Base-by-base conservation (phyloP, 2,888 invertebrate species). In the Chironomus riparius region DNA sequence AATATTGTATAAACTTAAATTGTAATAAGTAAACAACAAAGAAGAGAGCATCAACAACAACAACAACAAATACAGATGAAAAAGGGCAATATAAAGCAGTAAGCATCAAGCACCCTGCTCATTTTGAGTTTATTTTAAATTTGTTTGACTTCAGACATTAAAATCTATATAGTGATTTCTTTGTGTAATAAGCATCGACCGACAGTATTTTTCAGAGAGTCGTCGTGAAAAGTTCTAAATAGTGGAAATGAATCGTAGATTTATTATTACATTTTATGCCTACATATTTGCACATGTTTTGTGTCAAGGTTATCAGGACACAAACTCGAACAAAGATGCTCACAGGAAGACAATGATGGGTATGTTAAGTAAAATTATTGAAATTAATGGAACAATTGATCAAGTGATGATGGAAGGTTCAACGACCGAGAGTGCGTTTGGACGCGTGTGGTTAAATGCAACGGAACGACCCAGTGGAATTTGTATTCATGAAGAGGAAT, bases 131-230 rank as follows among this genome's bases (percentile, higher is more conserved):
- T 65, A 24, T 21, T 65, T 65, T 65, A 65, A 38, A 65, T 65
- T 65, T 65, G 65, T 24, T 21, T 13, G 24, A n/a, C n/a, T 22
- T 21, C 65, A 72, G 21, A 56, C n/a, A 21, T 6, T 24, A 24
- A 24, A 24, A n/a, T n/a, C n/a, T 24, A 2, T 72, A 15, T 28
- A 62, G n/a, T 71, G 21, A 71, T 28, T 72, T 72, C 24, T 15
- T 68, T 68, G 61, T 22, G 18, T 28, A 50, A 38, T 72, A 38
- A 72, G 22, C 74, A 68, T 24, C 15, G 18, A 73, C 56, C 38
- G 62, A 21, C 65, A 76, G 76, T 76, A 76, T 76, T 76, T 68
- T 56, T 76, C 38, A 28, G 76, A 24, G 69, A 69, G 76, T 69
- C 68, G 47, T 69, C 22, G 50, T 12, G 76, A 56, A 47, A 21